Evolutionary conservation across 1,140 invertebrate genomes (phyloP).

Genomic region (Scaptomyza pallida): DNA sequence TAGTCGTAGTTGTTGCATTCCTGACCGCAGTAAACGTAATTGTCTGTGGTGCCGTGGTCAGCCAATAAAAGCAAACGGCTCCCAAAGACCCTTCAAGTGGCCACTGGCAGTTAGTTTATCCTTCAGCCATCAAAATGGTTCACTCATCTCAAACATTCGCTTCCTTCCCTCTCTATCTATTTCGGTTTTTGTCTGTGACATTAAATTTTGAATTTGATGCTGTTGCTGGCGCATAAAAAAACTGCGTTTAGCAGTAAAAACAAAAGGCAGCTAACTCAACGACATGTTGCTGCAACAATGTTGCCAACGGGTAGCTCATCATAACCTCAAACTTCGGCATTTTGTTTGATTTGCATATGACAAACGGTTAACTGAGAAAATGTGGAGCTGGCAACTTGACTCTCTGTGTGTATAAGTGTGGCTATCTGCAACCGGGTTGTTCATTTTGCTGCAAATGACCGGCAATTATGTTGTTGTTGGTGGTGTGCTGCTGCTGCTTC

Average conservation of each 20-base stretch:
- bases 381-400: slow-evolving; percentile 10
- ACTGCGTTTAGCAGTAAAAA: slow-evolving; percentile 52
- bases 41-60: slow-evolving; percentile 65
- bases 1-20: slow-evolving; percentile 57
- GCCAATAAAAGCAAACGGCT: slow-evolving; percentile 74
- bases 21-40: slow-evolving; percentile 79
- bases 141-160: background rate
- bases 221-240: slow-evolving; percentile 32
- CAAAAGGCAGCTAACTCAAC: slow-evolving; percentile 25
- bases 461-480: slow-evolving; percentile 73
- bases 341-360: slow-evolving; percentile 82
- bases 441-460: slow-evolving; percentile 80
- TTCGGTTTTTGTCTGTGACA: background rate
- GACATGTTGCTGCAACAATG: slow-evolving; percentile 73
- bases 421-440: slow-evolving; percentile 31
- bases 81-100: slow-evolving; percentile 59
- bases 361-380: slow-evolving; percentile 26
- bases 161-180: background rate
- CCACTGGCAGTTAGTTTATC: slow-evolving; percentile 58
- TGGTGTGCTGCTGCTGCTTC: slow-evolving; percentile 19
- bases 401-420: background rate
- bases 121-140: slow-evolving; percentile 41
- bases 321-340: slow-evolving; percentile 19
- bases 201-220: slow-evolving; percentile 43
- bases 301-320: slow-evolving; percentile 42